A percentile compares a stretch with the other conserved stretches of the same genome.
These are phyloP conservation scores for Cuniculus paca DNA, from an alignment of 2,797 vertebrate species.

Conservation along the genomic window DNA sequence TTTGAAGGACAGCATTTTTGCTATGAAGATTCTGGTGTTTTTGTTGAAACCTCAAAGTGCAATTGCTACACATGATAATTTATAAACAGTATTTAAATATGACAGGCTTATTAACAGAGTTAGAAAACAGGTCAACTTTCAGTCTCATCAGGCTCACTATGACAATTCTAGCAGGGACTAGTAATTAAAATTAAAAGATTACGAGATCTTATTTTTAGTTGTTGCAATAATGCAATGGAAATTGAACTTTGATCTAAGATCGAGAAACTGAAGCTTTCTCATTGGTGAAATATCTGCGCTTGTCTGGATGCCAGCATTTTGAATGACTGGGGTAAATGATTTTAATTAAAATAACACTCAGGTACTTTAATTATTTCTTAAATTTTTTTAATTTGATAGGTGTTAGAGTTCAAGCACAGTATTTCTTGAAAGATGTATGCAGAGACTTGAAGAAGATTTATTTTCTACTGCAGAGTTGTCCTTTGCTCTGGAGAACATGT, in stretches of 20 bases:
- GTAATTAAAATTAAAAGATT: background rate
- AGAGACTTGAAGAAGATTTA: background rate
- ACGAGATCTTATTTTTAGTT: background rate
- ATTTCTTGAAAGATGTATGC: background rate
- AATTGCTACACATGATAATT: background rate
- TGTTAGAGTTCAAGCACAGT: background rate
- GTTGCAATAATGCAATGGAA: background rate
- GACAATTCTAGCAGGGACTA: constrained; percentile 9
- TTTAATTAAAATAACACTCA: constrained; percentile 53
- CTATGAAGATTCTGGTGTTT: background rate
- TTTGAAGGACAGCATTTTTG: background rate
- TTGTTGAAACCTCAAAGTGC: background rate
- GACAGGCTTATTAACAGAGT: background rate
- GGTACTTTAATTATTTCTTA: background rate
- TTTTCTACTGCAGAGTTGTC: background rate
- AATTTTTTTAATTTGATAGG: background rate
- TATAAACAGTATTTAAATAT: background rate
- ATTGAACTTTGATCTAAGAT: constrained; percentile 27
- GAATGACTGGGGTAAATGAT: background rate
- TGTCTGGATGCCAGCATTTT: background rate
- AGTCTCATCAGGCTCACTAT: background rate
- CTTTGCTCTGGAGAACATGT: background rate
- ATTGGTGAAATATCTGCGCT: background rate
- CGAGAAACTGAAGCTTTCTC: background rate
- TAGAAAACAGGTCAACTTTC: background rate